Evolutionary conservation across 2,113 vertebrate species (phyloP).

Genomic region (Etia nguti): DNA sequence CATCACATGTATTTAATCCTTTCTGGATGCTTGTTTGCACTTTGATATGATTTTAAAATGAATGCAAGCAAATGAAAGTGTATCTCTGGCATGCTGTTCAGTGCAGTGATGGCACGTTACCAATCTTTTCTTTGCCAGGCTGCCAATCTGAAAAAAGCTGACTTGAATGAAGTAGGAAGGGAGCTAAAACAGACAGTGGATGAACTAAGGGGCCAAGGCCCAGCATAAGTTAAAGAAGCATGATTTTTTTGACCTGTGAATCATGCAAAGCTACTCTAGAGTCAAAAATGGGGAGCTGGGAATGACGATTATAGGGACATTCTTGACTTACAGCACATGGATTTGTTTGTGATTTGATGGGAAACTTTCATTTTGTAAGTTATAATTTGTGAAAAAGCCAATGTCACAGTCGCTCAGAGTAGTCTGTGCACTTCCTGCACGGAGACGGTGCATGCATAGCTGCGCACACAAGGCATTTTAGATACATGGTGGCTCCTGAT

Average conservation of each 20-base stretch:
- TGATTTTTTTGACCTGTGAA: not conserved
- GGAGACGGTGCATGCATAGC: not conserved
- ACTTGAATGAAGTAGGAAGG: not conserved
- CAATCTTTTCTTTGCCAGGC: not conserved
- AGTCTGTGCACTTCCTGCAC: not conserved
- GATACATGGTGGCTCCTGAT: not conserved
- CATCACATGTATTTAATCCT: not conserved
- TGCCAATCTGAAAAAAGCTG: not conserved
- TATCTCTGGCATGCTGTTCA: not conserved
- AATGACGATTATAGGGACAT: too few species aligned
- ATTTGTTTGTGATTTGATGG: not conserved
- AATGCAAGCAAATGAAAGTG: not conserved
- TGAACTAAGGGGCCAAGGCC: not conserved
- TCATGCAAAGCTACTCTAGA: not conserved
- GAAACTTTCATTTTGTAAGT: not conserved
- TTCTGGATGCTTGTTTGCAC: not conserved
- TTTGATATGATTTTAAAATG: not conserved
- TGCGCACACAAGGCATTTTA: not conserved
- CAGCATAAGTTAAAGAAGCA: not conserved
- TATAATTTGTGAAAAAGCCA: not conserved
- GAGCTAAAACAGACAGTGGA: not conserved
- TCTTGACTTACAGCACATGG: not conserved
- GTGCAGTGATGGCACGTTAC: not conserved
- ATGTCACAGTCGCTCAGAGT: not conserved
- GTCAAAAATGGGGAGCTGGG: too few species aligned